Conservation (phyloP, 2,888 invertebrate species). For the Neoitamus cyanurus region DNA sequence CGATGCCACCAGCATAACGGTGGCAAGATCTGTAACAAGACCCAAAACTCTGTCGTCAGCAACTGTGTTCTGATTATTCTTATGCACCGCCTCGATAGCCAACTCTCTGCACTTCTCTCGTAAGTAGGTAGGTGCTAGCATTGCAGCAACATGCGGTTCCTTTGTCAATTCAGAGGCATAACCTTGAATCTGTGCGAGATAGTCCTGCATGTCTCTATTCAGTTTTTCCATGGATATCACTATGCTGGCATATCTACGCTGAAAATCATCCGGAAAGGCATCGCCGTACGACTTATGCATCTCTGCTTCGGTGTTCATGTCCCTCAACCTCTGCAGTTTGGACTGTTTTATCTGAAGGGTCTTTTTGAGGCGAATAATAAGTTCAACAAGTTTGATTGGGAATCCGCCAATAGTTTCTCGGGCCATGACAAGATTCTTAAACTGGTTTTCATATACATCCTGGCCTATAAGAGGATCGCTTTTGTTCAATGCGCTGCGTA, state of each 20-base stretch:
- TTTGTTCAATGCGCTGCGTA: slow-evolving; percentile 65
- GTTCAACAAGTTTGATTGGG: slow-evolving; percentile 85
- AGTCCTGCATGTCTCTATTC: slow-evolving; percentile 87
- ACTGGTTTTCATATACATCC: slow-evolving; percentile 64
- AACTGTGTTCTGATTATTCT: slow-evolving; percentile 74
- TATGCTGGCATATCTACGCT: slow-evolving; percentile 87
- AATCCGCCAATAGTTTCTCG: slow-evolving; percentile 77
- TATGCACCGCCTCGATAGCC: slow-evolving; percentile 82
- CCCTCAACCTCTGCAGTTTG: slow-evolving; percentile 82
- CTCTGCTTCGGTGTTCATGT: slow-evolving; percentile 92
- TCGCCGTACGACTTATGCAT: slow-evolving; percentile 83
- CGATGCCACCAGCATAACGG: slow-evolving; percentile 74
- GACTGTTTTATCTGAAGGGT: slow-evolving; percentile 84
- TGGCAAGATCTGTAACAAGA: slow-evolving; percentile 88
- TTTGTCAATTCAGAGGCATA: slow-evolving; percentile 88
- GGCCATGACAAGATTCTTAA: slow-evolving; percentile 64
- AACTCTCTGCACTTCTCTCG: slow-evolving; percentile 89
- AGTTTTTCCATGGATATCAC: slow-evolving; percentile 91
- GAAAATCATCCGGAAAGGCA: slow-evolving; percentile 86
- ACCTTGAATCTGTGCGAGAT: slow-evolving; percentile 85
- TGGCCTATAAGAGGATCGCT: slow-evolving; percentile 79
- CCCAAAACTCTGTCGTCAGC: slow-evolving; percentile 74
- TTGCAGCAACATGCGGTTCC: slow-evolving; percentile 85
- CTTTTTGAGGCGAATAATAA: slow-evolving; percentile 88
- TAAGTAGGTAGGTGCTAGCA: slow-evolving; percentile 88